Conservation (phyloP, 2,888 invertebrate species). For the Drosophila kokeensis region DNA sequence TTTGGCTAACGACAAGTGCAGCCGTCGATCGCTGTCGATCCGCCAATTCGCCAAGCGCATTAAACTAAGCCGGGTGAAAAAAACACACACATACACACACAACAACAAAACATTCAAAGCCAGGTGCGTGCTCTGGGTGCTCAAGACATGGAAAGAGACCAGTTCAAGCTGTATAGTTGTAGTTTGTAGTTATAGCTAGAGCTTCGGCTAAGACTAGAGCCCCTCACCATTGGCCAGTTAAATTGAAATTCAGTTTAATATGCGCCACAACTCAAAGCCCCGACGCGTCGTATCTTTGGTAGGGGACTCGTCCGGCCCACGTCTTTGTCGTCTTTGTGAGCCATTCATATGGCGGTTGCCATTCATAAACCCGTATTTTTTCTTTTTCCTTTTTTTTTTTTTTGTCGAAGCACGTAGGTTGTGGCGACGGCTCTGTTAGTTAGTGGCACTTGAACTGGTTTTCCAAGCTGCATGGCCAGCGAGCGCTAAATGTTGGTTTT, state of each 20-base stretch:
- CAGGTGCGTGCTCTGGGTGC: constrained; percentile 71
- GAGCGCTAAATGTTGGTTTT: constrained; percentile 50
- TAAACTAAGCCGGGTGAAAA: constrained; percentile 63
- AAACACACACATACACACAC: not conserved
- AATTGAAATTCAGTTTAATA: constrained; percentile 72
- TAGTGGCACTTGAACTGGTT: constrained; percentile 66
- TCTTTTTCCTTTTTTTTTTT: not conserved
- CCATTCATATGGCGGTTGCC: constrained; percentile 71
- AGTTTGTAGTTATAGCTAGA: constrained; percentile 9
- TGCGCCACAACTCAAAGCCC: constrained; percentile 54
- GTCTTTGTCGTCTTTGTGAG: constrained; percentile 49
- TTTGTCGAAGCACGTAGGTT: constrained; percentile 62
- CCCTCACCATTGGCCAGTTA: constrained; percentile 19
- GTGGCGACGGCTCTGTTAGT: constrained; percentile 69
- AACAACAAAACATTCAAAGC: constrained; percentile 43
- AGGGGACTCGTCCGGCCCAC: constrained; percentile 36
- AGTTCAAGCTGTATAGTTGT: constrained; percentile 21
- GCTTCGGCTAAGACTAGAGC: not conserved
- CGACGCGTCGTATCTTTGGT: constrained; percentile 17
- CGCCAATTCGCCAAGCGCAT: constrained; percentile 61
- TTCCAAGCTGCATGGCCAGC: constrained; percentile 30
- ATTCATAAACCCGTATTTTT: constrained; percentile 76
- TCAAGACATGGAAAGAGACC: constrained; percentile 29
- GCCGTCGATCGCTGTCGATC: constrained; percentile 63
- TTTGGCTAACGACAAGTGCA: constrained; percentile 78